Percentiles rank a stretch among this genome's conserved stretches.
phyloP scores from a whole-genome alignment of 2,113 vertebrate genomes.

The Rhinopithecus roxellana region DNA sequence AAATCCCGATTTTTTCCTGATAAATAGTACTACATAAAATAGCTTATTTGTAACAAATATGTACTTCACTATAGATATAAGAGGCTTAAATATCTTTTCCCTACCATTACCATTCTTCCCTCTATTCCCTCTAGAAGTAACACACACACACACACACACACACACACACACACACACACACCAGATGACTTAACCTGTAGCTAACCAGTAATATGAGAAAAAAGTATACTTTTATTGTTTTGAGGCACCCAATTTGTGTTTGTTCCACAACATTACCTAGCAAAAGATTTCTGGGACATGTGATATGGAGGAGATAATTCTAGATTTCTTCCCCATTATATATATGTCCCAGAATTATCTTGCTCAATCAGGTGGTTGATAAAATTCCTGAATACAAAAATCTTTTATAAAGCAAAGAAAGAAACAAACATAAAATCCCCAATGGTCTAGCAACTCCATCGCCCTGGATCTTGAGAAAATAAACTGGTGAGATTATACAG shows the following conservation, averaged over 20 bases:
- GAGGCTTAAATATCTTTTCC: not conserved
- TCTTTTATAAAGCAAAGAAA: not conserved
- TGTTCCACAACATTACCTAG: not conserved
- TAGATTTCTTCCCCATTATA: not conserved
- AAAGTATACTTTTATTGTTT: not conserved
- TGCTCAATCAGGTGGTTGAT: not conserved
- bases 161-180: not conserved
- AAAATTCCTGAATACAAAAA: not conserved
- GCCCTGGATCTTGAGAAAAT: not conserved
- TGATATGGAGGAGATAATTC: not conserved
- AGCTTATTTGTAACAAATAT: not conserved
- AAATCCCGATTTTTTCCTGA: not conserved
- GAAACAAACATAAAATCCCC: not conserved
- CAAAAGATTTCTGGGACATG: not conserved
- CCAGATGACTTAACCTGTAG: not conserved
- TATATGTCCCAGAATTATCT: not conserved
- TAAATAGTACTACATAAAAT: not conserved
- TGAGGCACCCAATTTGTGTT: not conserved
- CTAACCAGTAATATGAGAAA: not conserved
- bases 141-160: not conserved
- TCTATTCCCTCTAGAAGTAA: too few species aligned
- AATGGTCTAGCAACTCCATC: not conserved
- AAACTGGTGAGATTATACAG: not conserved
- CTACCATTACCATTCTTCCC: not conserved
- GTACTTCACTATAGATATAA: not conserved